Evolutionary conservation across 2,888 invertebrate genomes (phyloP), one percentile per base, ranked within the genome.

Genomic region (Cataglyphis cursor): DNA sequence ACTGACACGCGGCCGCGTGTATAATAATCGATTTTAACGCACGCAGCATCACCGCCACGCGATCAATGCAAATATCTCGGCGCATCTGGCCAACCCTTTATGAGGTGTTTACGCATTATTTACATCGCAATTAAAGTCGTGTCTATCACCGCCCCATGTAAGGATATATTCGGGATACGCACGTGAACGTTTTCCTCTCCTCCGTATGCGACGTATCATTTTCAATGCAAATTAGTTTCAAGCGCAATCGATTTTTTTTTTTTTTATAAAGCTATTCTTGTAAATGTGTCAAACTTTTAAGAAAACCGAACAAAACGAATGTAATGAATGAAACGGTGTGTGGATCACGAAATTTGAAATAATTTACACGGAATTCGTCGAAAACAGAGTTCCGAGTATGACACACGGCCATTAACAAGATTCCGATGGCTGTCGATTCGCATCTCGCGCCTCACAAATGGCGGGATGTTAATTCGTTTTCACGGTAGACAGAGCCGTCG

Each of bases 391-490:
- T 48, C 59, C 78, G 44, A 24, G n/a, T 59, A 54, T 70, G 59
- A 64, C 59, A 64, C 59, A 51, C 51, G 68, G 28, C 64, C 15
- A 44, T 62, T 84, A 61, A 66, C 73, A 44, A 70, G 65, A 68
- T 76, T 82, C 41, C 81, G 68, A 76, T 86, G 54, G 72, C 24
- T 62, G 66, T 68, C 62, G 81, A 75, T 80, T 83, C 64, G 62
- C 72, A 72, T 82, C 85, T 87, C 83, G 70, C 78, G 66, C 78
- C 82, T 87, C 83, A 70, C 74, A 74, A 81, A 70, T 80, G 74
- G 83, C 81, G 35, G 84, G 88, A 88, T 88, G 90, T 90, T 91
- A 92, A 91, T 91, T 89, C 88, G 83, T 89, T 91, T 90, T 88
- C 86, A 82, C 78, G 86, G 81, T 82, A 86, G 89, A 89, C 91